These are phyloP conservation scores for Chanos chanos DNA, from an alignment of 2,797 vertebrate species.

Conservation along the genomic window DNA sequence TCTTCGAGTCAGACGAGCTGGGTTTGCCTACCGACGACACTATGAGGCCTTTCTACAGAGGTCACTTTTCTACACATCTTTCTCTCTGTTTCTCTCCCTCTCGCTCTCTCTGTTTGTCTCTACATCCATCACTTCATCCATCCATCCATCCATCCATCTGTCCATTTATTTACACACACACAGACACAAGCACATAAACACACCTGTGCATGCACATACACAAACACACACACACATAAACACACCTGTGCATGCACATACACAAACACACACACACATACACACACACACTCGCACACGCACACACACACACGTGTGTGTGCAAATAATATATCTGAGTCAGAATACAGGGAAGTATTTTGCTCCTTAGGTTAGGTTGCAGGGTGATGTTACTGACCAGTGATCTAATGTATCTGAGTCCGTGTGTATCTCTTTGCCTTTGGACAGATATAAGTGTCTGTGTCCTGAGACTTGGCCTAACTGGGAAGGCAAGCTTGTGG, in stretches of 20 bases:
- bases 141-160: background rate
- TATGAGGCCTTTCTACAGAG: conserved; percentile 94
- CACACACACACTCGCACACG: too few relatives aligned
- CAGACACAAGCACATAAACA: too few relatives aligned
- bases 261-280: too few relatives aligned
- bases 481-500: conserved; percentile 82
- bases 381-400: too few relatives aligned
- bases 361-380: too few relatives aligned
- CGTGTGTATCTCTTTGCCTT: conserved; percentile 6
- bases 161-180: background rate
- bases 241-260: too few relatives aligned
- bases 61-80: conserved; percentile 55
- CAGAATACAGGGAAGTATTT: too few relatives aligned
- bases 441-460: conserved; percentile 88
- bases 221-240: too few relatives aligned
- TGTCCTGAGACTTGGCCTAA: conserved; percentile 95
- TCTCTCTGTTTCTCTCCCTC: background rate
- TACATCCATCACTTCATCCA: too few relatives aligned
- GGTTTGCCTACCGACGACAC: conserved; percentile 92
- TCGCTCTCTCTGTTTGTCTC: background rate
- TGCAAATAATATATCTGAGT: too few relatives aligned
- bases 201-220: too few relatives aligned
- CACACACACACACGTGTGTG: background rate
- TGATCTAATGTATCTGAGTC: background rate
- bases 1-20: conserved; percentile 90